These are phyloP conservation scores for Nemopilema nomurai DNA, from an alignment of 30 jellyfish, hydroid and myxozoan species.

Conservation along the genomic window DNA sequence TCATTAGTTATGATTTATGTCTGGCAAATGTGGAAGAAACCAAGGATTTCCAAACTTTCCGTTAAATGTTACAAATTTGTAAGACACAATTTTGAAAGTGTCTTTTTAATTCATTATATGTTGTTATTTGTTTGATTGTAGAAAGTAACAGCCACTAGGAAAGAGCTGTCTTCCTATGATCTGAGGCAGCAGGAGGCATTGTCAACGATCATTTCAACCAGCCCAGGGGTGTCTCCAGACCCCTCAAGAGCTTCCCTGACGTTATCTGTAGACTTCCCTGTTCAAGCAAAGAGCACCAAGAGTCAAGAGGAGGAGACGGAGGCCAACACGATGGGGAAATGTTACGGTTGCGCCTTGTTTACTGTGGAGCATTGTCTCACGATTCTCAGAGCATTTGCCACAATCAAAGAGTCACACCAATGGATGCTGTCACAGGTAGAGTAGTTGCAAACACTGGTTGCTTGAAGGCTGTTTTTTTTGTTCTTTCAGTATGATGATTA, in stretches of 20 bases:
- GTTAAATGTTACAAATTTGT: background rate
- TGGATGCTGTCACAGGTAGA: conserved; percentile 72
- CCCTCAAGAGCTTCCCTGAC: conserved; percentile 22
- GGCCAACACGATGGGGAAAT: conserved; percentile 56
- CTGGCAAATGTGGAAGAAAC: too few relatives aligned
- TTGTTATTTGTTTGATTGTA: background rate
- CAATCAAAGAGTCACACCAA: conserved; percentile 66
- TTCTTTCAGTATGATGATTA: too few relatives aligned
- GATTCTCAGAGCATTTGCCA: conserved; percentile 80
- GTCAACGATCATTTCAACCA: conserved; percentile 71
- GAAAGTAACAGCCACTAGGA: conserved; percentile 87
- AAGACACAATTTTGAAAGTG: background rate
- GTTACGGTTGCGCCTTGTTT: conserved; percentile 90
- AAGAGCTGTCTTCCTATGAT: conserved; percentile 82
- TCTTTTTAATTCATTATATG: background rate
- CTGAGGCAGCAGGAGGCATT: conserved; percentile 70
- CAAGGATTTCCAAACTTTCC: background rate
- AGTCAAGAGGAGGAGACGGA: conserved; percentile 32
- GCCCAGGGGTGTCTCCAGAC: conserved; percentile 78
- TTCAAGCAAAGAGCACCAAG: background rate
- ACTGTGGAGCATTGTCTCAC: conserved; percentile 88
- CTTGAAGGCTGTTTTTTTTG: too few relatives aligned
- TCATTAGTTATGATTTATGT: background rate
- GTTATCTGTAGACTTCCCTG: background rate
- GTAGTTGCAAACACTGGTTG: too few relatives aligned